Evolutionary conservation across 2,113 vertebrate species (phyloP), one percentile per base, ranked within the genome.

Genomic region (Clarias batrachus): DNA sequence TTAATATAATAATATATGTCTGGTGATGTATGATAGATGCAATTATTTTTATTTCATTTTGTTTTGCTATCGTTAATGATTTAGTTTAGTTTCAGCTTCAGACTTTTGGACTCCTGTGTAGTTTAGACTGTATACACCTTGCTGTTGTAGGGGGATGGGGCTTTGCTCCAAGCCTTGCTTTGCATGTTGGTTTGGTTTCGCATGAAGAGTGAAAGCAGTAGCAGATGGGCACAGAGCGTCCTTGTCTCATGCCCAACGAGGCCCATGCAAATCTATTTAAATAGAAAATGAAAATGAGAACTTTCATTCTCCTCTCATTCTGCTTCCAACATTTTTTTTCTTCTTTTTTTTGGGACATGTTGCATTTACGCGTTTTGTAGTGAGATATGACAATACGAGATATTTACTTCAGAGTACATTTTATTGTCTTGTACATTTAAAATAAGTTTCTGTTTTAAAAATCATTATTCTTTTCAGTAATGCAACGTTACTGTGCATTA

Each of bases 191-290:
- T 91, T 92, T 87, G 85, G 70, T 86, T 90, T 87, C 87, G 91
- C 90, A 90, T 88, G 85, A 76, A 88, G 86, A 76, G 85, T 54
- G 82, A 88, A 88, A 84, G 88, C 90, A 89, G 86, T 83, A 87
- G 63, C 21, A 56, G 87, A 87, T 84, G 63, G 14, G 0, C 37
- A 91, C 90, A 91, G 82, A 89, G 73, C 73, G 33, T 78, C 88
- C 89, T 91, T 90, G 92, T 92, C 83, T 91, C 70, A 86, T 81
- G 87, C 89, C 83, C 90, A n/a, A 86, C 33, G 80, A 2, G 17
- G 85, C 68, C 21, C 76, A 95, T 94, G 94, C 94, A 95, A 94
- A 95, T 91, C 88, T 93, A 92, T 95, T 95, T 94, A 92, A 92
- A 93, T 95, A 94, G 90, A 91, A 86, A 94, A 95, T 93, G 74